These are phyloP conservation scores for Callipepla squamata DNA, from an alignment of 2,113 vertebrate species.

Conservation along the genomic window DNA sequence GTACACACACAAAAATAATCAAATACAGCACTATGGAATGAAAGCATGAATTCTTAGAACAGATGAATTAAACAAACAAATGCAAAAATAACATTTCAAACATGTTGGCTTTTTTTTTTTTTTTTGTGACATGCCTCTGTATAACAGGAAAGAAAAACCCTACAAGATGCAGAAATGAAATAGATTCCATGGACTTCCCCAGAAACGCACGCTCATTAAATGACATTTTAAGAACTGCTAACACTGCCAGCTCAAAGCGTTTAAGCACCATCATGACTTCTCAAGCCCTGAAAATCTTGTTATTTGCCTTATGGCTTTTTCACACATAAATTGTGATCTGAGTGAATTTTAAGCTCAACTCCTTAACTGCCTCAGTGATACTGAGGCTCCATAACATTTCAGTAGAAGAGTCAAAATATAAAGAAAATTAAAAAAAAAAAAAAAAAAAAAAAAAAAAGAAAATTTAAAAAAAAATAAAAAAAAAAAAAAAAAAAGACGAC, in stretches of 20 bases:
- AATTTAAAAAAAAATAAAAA: too few species aligned
- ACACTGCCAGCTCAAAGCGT: slow-evolving; percentile 33
- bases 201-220: slow-evolving; percentile 63
- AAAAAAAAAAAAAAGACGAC: background rate
- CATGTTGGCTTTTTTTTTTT: background rate
- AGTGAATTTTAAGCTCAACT: slow-evolving; percentile 53
- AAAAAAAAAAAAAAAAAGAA: background rate
- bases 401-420: background rate
- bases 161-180: slow-evolving; percentile 38
- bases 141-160: slow-evolving; percentile 3
- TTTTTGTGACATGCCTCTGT: background rate
- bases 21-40: background rate
- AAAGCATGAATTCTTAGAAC: background rate
- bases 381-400: background rate
- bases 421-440: background rate
- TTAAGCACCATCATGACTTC: slow-evolving; percentile 57
- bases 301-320: slow-evolving; percentile 67
- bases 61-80: slow-evolving; percentile 8
- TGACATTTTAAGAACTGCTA: slow-evolving; percentile 39
- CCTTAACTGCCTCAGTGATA: background rate
- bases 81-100: background rate
- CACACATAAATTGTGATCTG: slow-evolving; percentile 44
- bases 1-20: background rate
- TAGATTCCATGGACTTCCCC: slow-evolving; percentile 28
- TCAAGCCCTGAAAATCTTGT: slow-evolving; percentile 49